Base-by-base conservation (phyloP, 2,888 invertebrate genomes). In the Harpalus rufipes region DNA sequence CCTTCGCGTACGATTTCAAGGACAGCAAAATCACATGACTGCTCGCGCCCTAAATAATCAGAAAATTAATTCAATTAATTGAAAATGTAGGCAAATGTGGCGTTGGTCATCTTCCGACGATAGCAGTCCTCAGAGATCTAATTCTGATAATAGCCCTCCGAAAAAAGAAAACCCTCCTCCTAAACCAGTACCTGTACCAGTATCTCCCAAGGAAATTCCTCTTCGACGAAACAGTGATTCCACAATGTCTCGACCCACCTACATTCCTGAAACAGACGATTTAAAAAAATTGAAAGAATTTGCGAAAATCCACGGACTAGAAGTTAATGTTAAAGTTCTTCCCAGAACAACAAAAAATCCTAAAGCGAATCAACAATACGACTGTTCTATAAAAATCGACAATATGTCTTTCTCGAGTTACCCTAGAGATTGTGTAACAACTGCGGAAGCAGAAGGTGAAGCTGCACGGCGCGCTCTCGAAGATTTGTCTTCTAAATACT, bases 381-480 rank as follows among this genome's bases (percentile, higher is more conserved):
- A 88, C 63, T 90, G 90, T 85, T 88, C 87, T 85, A 88, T 91
- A 44, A 89, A 89, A 84, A 87, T 92, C 7, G 91, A 89, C 1
- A 87, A 88, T 0, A 86, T 89, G 32, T 89, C 89, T 10, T 91
- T 89, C 74, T 89, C 88, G 0, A 92, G 91, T 85, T 93, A 92
- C 87, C 93, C 93, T 0, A 86, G 89, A 1, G 92, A 92, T 72
- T 91, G 91, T 8, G 85, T 83, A 7, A 90, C 89, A 5, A 87
- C 89, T 14, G 87, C 87, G 0, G 90, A 90, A 0, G 92, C 93
- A 0, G 89, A 91, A 86, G 88, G 88, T 41, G 86, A 90, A n/a
- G 92, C 91, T 6, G 91, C 92, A 0, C 87, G 89, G 65, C 86
- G 89, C 76, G 92, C 92, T 1, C 84, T 92, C 0, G 86, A 89